Conservation (phyloP, 2,797 vertebrate species). For the Neostethus bicornis region DNA sequence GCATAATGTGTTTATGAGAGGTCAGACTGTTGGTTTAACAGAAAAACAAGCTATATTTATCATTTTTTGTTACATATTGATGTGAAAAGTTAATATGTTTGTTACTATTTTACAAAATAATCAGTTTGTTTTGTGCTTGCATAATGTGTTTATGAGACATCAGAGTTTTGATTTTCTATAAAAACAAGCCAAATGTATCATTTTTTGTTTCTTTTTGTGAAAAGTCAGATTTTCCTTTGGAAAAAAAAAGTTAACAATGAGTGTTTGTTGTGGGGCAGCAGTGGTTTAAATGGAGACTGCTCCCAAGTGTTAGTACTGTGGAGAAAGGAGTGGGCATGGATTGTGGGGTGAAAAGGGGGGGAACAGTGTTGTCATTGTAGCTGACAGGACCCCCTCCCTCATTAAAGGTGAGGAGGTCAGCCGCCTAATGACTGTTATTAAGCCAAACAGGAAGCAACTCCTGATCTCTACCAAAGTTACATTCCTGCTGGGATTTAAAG, state of each 20-base stretch:
- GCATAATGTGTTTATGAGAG: not conserved
- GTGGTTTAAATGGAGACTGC: conserved; percentile 27
- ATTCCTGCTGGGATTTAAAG: conserved; percentile 44
- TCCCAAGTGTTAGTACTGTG: conserved; percentile 7
- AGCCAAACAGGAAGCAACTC: conserved; percentile 59
- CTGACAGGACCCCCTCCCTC: conserved; percentile 40
- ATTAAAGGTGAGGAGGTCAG: conserved; percentile 71
- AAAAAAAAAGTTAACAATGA: not conserved
- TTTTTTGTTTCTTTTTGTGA: too few species aligned
- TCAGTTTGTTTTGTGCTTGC: not conserved
- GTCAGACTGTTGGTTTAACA: too few species aligned
- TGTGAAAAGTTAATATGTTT: too few species aligned
- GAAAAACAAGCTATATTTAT: too few species aligned
- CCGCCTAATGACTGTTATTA: conserved; percentile 53
- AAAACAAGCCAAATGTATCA: too few species aligned
- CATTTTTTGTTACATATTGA: too few species aligned
- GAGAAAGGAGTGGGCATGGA: not conserved
- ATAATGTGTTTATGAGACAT: not conserved
- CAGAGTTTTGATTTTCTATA: too few species aligned
- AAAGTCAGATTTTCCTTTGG: too few species aligned
- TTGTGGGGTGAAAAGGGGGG: too few species aligned
- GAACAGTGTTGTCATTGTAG: conserved; percentile 61
- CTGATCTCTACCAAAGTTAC: conserved; percentile 24
- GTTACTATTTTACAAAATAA: not conserved
- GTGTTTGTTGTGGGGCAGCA: conserved; percentile 1